These are phyloP conservation scores for Montipora cactus DNA, from an alignment of 64 coral and sea anemone species.

Conservation along the genomic window DNA sequence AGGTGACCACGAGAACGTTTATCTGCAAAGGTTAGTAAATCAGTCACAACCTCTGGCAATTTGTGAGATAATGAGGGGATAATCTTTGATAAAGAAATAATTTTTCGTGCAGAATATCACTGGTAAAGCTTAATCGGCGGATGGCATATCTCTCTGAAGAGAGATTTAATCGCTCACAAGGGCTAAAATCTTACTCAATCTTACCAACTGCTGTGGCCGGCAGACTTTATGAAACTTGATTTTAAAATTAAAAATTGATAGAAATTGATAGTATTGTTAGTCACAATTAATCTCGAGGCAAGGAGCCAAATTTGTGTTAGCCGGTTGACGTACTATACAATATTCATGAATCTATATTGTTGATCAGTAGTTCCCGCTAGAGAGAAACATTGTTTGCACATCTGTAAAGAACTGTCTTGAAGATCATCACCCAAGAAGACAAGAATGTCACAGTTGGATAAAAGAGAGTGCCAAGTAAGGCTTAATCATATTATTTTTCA, in stretches of 20 bases:
- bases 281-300: not conserved
- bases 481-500: not conserved
- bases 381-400: not conserved
- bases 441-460: not conserved
- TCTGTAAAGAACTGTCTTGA: not conserved
- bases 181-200: not conserved
- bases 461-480: not conserved
- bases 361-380: not conserved
- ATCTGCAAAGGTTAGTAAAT: not conserved
- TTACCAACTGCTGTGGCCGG: not conserved
- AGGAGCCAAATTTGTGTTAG: not conserved
- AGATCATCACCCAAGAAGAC: not conserved
- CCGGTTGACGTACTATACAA: not conserved
- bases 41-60: not conserved
- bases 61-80: not conserved
- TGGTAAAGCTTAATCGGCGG: not conserved
- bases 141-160: not conserved
- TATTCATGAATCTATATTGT: not conserved
- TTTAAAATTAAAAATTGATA: not conserved
- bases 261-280: not conserved
- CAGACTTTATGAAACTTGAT: not conserved
- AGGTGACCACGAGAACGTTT: not conserved
- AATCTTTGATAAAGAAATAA: not conserved
- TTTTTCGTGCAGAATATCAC: not conserved
- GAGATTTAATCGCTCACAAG: not conserved